Base-by-base conservation (phyloP, 1,140 invertebrate genomes). In the Hylaeus anthracinus region DNA sequence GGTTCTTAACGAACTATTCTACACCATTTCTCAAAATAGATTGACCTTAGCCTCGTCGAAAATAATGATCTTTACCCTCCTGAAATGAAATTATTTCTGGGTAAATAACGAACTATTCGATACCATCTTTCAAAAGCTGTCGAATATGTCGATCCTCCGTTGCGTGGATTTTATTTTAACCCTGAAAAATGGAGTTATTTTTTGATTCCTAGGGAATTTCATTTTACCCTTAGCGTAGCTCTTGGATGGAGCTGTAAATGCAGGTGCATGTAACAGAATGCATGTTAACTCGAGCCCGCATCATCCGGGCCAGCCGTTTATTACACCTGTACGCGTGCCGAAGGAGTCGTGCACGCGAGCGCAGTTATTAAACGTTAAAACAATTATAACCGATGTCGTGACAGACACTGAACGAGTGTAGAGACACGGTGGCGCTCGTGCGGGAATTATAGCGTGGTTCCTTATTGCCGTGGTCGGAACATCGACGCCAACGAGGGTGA, bases 361-460 rank as follows among this genome's bases (percentile, higher is more conserved):
- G 67, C 82, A 84, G 86, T 90, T 90, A 90, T 90, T 90, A 90
- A 90, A 90, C 88, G 85, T 90, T 90, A 87, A 88, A 90, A 90
- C 87, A 90, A 90, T 90, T 89, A 90, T 55, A 26, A 79, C 72
- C 45, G 53, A 55, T 67, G 67, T 72, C 79, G 79, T 67, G 82
- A 80, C 73, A 58, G 51, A 53, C 60, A 69, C 65, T 66, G 78
- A 56, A 43, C 64, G 26, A 15, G 55, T 10, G 55, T 10, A 53
- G 15, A 79, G 53, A 69, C n/a, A 26, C n/a, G 56, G 37, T 53
- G 43, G 12, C 45, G 14, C 71, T 53, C 58, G 39, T 66, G 58
- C 15, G 72, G 66, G 61, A 85, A 84, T 84, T 84, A 71, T 72
- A 64, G 60, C 55, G 75, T 76, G 60, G 78, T 83, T 81, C 81